Percentiles rank a stretch among this genome's conserved stretches.
These are phyloP conservation scores for Cyphomyrmex costatus DNA, from an alignment of 1,140 invertebrate genomes.

Conservation along the genomic window DNA sequence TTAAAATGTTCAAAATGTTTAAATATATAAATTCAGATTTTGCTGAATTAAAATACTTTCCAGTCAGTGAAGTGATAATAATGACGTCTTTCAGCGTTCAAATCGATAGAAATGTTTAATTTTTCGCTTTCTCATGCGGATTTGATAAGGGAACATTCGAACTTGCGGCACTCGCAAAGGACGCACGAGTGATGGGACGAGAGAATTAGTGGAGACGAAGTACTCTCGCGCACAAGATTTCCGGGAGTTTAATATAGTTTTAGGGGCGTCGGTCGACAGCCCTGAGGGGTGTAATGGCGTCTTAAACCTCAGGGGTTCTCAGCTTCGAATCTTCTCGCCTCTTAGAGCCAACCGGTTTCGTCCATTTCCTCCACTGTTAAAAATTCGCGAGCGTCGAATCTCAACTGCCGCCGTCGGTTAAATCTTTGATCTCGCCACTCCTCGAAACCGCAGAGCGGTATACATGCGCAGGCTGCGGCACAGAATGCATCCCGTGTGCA, in stretches of 20 bases:
- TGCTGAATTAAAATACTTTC: background rate
- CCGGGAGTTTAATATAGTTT: slow-evolving; percentile 86
- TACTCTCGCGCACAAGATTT: slow-evolving; percentile 84
- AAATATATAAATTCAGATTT: slow-evolving; percentile 18
- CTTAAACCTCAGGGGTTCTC: slow-evolving; percentile 86
- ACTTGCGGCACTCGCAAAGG: slow-evolving; percentile 28
- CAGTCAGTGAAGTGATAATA: background rate
- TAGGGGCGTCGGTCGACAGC: slow-evolving; percentile 85
- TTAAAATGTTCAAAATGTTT: background rate
- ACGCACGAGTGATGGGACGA: slow-evolving; percentile 68
- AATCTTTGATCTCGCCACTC: slow-evolving; percentile 65
- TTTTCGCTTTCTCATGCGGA: slow-evolving; percentile 72
- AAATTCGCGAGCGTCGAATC: slow-evolving; percentile 72
- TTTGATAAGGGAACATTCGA: slow-evolving; percentile 66
- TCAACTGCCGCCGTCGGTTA: slow-evolving; percentile 55
- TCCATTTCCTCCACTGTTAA: slow-evolving; percentile 25
- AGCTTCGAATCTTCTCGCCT: slow-evolving; percentile 60
- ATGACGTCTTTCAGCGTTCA: slow-evolving; percentile 66
- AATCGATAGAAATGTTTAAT: slow-evolving; percentile 83
- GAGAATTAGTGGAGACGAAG: slow-evolving; percentile 78
- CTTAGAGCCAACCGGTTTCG: background rate
- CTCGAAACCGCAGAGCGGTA: slow-evolving; percentile 12
- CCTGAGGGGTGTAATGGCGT: slow-evolving; percentile 85
- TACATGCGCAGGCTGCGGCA: slow-evolving; percentile 11
- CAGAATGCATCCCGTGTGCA: slow-evolving; percentile 54